Percentiles rank a stretch among this genome's conserved stretches.
Conservation (phyloP, 2,888 invertebrate genomes). For the Oconnorella tubifera region DNA sequence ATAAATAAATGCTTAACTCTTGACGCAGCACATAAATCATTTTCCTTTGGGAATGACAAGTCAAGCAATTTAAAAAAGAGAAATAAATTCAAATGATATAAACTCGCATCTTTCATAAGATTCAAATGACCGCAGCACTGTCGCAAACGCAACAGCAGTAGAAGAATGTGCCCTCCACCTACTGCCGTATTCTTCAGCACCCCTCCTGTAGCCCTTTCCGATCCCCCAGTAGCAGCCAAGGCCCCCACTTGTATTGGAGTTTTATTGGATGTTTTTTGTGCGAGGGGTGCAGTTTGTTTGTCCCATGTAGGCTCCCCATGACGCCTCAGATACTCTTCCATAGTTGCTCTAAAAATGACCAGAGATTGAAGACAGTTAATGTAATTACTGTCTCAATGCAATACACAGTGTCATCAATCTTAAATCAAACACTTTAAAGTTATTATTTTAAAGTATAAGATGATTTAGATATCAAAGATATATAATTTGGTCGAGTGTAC, state of each 20-base stretch:
- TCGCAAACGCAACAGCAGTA: constrained; percentile 75
- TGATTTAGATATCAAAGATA: too few species aligned
- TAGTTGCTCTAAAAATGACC: constrained; percentile 41
- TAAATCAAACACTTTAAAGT: too few species aligned
- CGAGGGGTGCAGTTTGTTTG: constrained; percentile 22
- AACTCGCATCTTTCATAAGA: constrained; percentile 65
- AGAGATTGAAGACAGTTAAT: too few species aligned
- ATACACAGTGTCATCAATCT: too few species aligned
- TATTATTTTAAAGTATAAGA: too few species aligned
- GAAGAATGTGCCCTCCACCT: constrained; percentile 60
- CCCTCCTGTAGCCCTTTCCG: neutral
- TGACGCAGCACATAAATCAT: too few species aligned
- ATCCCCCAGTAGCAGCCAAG: neutral
- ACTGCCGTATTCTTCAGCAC: neutral
- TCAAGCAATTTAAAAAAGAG: too few species aligned
- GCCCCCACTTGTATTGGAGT: neutral
- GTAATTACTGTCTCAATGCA: too few species aligned
- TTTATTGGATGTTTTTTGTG: neutral
- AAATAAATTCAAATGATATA: too few species aligned
- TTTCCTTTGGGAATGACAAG: too few species aligned
- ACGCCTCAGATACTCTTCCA: constrained; percentile 50
- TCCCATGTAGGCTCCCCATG: constrained; percentile 42
- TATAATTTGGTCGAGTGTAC: too few species aligned
- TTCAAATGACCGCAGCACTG: constrained; percentile 88
- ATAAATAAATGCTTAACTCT: too few species aligned